Evolutionary conservation across 2,888 invertebrate genomes (phyloP).

Genomic region (Dione vanillae): DNA sequence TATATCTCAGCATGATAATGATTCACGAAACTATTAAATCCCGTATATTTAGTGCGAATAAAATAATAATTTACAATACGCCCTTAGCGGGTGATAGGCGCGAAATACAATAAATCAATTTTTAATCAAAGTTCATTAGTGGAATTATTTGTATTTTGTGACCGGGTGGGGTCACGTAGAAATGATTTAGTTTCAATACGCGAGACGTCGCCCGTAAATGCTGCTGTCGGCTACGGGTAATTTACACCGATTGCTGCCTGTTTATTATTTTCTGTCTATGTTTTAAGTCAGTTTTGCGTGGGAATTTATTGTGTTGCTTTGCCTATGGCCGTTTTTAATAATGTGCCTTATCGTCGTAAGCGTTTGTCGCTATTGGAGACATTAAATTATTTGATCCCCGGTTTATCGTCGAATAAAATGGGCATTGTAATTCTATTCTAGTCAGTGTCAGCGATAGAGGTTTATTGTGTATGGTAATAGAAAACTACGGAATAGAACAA

Average conservation of each 20-base stretch:
- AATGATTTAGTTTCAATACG: constrained; percentile 79
- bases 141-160: constrained; percentile 62
- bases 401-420: constrained; percentile 26
- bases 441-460: constrained; percentile 9
- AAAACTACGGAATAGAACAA: neutral
- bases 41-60: constrained; percentile 23
- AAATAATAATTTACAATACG: constrained; percentile 30
- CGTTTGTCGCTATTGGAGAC: constrained; percentile 27
- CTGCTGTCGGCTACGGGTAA: constrained; percentile 65
- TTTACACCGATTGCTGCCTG: constrained; percentile 72
- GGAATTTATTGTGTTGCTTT: constrained; percentile 56
- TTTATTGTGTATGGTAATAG: constrained; percentile 30
- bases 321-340: constrained; percentile 55
- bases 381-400: constrained; percentile 28
- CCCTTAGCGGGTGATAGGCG: constrained; percentile 31
- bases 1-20: constrained; percentile 16
- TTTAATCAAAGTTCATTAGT: constrained; percentile 76
- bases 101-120: constrained; percentile 58
- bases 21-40: constrained; percentile 28
- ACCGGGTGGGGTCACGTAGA: constrained; percentile 62
- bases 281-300: constrained; percentile 68
- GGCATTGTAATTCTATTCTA: constrained; percentile 24
- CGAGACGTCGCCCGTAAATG: constrained; percentile 67
- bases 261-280: constrained; percentile 70
- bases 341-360: constrained; percentile 38